phyloP scores from a whole-genome alignment of 2,113 vertebrate genomes.

The Tringa solitaria region DNA sequence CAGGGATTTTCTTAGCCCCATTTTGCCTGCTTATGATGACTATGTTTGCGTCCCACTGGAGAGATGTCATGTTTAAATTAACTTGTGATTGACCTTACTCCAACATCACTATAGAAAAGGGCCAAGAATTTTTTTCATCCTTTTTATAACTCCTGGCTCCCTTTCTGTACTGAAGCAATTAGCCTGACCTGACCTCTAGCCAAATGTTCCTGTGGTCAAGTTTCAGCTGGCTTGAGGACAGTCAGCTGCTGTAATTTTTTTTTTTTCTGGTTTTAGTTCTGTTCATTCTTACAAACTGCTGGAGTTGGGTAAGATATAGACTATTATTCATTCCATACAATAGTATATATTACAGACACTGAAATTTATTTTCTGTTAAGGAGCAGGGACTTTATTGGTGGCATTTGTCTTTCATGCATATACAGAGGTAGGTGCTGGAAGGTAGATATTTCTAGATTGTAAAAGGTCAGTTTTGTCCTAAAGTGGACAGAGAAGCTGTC shows the following conservation, averaged over 20 bases:
- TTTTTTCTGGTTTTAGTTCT: neutral
- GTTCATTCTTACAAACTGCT: neutral
- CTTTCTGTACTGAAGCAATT: constrained; percentile 23
- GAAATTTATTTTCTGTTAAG: neutral
- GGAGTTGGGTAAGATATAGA: neutral
- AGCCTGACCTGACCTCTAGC: constrained; percentile 28
- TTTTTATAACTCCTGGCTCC: constrained; percentile 63
- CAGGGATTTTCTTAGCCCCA: neutral
- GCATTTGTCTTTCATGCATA: neutral
- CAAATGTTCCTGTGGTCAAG: constrained; percentile 18
- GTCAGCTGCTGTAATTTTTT: constrained; percentile 4
- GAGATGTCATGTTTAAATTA: constrained; percentile 27
- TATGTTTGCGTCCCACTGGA: neutral
- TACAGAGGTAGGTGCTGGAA: neutral
- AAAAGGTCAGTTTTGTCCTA: neutral
- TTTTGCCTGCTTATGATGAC: neutral
- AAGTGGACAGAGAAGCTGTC: neutral
- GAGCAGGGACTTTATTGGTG: neutral
- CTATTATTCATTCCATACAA: neutral
- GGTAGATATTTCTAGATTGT: neutral
- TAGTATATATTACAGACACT: neutral
- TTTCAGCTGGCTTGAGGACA: constrained; percentile 7
- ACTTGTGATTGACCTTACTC: constrained; percentile 44
- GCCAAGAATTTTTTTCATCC: constrained; percentile 42
- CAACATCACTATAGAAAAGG: neutral